Conservation (phyloP, 2,888 invertebrate genomes). For the Trichogramma dendrolimi region DNA sequence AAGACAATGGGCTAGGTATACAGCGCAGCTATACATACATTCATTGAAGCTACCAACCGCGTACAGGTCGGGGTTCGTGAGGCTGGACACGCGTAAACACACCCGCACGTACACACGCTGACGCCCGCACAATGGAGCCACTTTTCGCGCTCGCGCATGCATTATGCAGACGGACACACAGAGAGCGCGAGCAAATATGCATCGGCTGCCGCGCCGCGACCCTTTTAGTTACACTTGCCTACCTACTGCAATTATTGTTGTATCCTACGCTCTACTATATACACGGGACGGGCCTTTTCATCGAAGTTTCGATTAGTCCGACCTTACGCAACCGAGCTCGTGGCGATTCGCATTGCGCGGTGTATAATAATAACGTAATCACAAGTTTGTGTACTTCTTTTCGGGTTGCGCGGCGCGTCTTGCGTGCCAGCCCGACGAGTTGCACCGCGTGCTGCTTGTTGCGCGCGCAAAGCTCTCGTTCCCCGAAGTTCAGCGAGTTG, state of each 20-base stretch:
- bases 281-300: background rate
- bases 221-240: constrained; percentile 2
- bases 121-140: constrained; percentile 2
- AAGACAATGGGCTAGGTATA: constrained; percentile 46
- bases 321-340: too few species aligned
- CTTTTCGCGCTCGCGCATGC: background rate
- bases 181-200: constrained; percentile 1
- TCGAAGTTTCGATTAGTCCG: constrained; percentile 5
- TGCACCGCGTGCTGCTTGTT: too few species aligned
- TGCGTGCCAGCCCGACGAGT: too few species aligned
- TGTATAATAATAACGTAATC: too few species aligned
- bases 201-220: background rate
- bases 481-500: too few species aligned
- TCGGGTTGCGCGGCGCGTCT: too few species aligned
- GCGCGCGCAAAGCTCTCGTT: too few species aligned
- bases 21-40: constrained; percentile 35
- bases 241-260: background rate
- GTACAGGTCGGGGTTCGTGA: background rate
- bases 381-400: too few species aligned
- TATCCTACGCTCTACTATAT: background rate
- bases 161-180: constrained; percentile 9
- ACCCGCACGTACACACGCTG: background rate
- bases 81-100: constrained; percentile 10
- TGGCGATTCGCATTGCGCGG: too few species aligned
- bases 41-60: background rate